phyloP scores from a whole-genome alignment of 2,888 invertebrate species.

The Orchestes rusci region DNA sequence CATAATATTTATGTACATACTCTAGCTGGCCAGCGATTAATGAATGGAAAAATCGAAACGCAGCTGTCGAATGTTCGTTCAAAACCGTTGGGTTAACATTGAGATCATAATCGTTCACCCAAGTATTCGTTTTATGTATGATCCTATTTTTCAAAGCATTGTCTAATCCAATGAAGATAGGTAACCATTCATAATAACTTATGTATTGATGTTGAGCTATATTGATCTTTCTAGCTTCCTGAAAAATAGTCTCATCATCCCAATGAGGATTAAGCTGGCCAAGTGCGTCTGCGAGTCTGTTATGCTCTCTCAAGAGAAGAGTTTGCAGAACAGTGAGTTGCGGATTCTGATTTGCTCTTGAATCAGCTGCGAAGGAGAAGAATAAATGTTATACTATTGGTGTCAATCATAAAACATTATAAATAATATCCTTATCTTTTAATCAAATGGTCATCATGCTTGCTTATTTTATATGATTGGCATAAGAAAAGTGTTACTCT shows the following conservation, averaged over 20 bases:
- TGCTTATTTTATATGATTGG: no score
- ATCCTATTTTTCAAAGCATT: constrained; percentile 57
- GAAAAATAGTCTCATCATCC: constrained; percentile 66
- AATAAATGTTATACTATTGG: no score
- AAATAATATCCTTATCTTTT: no score
- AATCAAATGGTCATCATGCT: no score
- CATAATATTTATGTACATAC: constrained; percentile 53
- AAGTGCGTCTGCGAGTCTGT: constrained; percentile 58
- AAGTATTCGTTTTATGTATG: constrained; percentile 52
- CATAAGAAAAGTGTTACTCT: no score
- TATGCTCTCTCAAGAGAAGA: constrained; percentile 64
- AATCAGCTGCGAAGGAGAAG: constrained; percentile 64
- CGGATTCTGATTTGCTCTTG: constrained; percentile 64
- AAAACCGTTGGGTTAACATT: constrained; percentile 57
- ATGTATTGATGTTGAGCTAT: constrained; percentile 66
- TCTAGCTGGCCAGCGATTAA: constrained; percentile 61
- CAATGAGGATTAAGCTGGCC: constrained; percentile 64
- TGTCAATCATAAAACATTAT: no score
- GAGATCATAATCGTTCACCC: constrained; percentile 61
- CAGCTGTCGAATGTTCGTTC: constrained; percentile 65
- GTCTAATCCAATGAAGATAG: constrained; percentile 61
- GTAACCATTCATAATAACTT: constrained; percentile 70
- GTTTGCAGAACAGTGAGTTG: constrained; percentile 64
- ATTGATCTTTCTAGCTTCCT: constrained; percentile 63
- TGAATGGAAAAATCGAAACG: constrained; percentile 68